These are phyloP conservation scores for Anguilla pacifica DNA, from an alignment of 2,797 vertebrate genomes.

Conservation along the genomic window DNA sequence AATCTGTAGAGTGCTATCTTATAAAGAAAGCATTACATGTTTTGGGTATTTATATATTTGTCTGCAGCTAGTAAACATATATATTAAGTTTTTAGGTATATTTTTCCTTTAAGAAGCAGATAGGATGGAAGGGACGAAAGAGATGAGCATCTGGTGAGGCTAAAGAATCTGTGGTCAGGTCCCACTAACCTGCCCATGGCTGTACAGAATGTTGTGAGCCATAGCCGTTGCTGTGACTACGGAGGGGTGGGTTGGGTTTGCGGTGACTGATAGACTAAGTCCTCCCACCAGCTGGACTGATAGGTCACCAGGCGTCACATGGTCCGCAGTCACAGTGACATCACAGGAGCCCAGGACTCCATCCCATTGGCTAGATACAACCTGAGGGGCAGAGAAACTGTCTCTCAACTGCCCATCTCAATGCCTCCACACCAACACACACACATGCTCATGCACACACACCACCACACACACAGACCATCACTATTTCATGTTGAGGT, in stretches of 20 bases:
- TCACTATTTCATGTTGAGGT: background rate
- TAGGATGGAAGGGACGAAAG: background rate
- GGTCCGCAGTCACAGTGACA: slow-evolving; percentile 66
- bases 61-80: too few relatives aligned
- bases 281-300: slow-evolving; percentile 72
- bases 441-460: background rate
- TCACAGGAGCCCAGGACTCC: slow-evolving; percentile 69
- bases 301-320: slow-evolving; percentile 64
- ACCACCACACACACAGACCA: background rate
- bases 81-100: background rate
- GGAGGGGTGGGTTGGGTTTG: slow-evolving; percentile 58
- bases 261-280: slow-evolving; percentile 63
- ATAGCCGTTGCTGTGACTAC: slow-evolving; percentile 68
- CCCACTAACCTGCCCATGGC: slow-evolving; percentile 64
- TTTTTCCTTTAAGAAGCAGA: background rate
- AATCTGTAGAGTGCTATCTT: too few relatives aligned
- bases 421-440: background rate
- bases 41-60: too few relatives aligned
- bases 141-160: background rate
- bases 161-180: too few relatives aligned
- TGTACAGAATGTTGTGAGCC: slow-evolving; percentile 66
- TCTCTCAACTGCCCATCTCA: too few relatives aligned
- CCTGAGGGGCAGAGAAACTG: slow-evolving; percentile 48
- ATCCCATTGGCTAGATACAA: slow-evolving; percentile 73
- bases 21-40: too few relatives aligned